phyloP scores from a whole-genome alignment of 2,797 vertebrate genomes.

The Hozukius guyotensis region DNA sequence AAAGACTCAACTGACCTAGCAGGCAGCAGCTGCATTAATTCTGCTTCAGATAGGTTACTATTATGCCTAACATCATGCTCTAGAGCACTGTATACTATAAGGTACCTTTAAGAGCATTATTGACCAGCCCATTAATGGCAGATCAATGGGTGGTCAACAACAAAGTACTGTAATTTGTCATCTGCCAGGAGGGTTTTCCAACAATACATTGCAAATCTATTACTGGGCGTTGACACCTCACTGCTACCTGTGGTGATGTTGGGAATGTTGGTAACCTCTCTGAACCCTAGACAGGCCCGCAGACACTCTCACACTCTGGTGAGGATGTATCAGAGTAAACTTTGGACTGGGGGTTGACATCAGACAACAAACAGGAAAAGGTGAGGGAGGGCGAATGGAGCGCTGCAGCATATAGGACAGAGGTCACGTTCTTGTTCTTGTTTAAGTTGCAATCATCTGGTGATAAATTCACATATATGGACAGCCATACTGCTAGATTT shows the following conservation, averaged over 20 bases:
- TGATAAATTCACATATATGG: not conserved
- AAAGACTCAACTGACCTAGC: not conserved
- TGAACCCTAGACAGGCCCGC: constrained; percentile 35
- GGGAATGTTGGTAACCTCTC: constrained; percentile 39
- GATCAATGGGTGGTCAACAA: constrained; percentile 18
- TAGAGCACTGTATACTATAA: not conserved
- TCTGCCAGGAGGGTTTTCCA: not conserved
- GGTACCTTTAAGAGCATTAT: constrained; percentile 23
- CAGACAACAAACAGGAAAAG: constrained; percentile 38
- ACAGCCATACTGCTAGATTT: not conserved
- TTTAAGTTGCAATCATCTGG: not conserved
- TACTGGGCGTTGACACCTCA: constrained; percentile 14
- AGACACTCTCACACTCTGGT: constrained; percentile 32
- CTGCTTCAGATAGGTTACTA: not conserved
- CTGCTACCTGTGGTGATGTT: constrained; percentile 48
- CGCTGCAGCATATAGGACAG: not conserved
- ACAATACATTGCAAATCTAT: not conserved
- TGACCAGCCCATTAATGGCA: constrained; percentile 12
- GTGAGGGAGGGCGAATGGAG: constrained; percentile 1
- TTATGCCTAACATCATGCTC: not conserved
- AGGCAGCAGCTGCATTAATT: not conserved
- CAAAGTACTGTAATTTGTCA: constrained; percentile 9
- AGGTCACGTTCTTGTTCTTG: too few species aligned
- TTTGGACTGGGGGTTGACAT: constrained; percentile 18
- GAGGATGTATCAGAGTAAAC: constrained; percentile 41